Percentiles rank a stretch among this genome's conserved stretches.
These are phyloP conservation scores for Antechinus flavipes DNA, from an alignment of 2,113 vertebrate species.

Conservation along the genomic window DNA sequence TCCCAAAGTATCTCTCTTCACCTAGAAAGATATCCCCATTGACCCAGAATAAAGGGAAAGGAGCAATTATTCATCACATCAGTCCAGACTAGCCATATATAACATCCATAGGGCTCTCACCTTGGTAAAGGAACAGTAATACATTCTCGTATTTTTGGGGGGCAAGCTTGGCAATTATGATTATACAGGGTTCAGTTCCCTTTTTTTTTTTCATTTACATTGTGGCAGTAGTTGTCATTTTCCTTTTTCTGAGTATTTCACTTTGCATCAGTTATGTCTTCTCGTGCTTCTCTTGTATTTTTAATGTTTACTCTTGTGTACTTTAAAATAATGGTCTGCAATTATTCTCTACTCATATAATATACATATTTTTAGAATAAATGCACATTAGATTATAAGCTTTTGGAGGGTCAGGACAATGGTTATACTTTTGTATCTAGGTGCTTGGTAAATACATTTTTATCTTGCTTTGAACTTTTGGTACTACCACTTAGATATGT, in stretches of 20 bases:
- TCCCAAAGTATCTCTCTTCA: background rate
- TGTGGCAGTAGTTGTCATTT: background rate
- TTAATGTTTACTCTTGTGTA: slow-evolving; percentile 34
- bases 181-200: background rate
- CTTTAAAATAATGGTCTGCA: background rate
- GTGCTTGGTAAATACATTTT: slow-evolving; percentile 24
- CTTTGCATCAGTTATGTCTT: slow-evolving; percentile 11
- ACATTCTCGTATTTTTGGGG: background rate
- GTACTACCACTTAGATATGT: slow-evolving; percentile 16
- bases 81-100: background rate
- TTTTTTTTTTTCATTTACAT: background rate
- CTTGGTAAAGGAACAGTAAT: background rate
- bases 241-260: background rate
- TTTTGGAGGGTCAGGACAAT: slow-evolving; percentile 13
- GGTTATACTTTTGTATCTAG: background rate
- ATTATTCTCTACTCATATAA: slow-evolving; percentile 31
- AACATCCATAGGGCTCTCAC: background rate
- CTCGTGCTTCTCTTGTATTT: background rate
- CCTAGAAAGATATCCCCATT: background rate
- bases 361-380: slow-evolving; percentile 23
- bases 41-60: background rate
- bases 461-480: slow-evolving; percentile 19
- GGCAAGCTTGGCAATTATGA: background rate
- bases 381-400: slow-evolving; percentile 42
- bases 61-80: background rate